phyloP scores from a whole-genome alignment of 2,797 vertebrate species.

The Schizopygopsis pylzovi region DNA sequence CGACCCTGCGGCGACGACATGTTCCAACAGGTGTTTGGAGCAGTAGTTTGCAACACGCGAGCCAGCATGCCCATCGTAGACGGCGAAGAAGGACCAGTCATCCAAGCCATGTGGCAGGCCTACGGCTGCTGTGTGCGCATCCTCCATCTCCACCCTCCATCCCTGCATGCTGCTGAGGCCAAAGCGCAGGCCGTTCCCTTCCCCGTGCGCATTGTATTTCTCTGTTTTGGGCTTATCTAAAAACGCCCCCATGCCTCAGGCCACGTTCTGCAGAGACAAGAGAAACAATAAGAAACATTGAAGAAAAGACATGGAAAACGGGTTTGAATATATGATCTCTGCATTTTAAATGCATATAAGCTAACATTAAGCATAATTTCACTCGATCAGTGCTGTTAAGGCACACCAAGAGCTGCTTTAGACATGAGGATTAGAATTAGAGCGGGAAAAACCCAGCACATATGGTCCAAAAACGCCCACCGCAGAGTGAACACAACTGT shows the following conservation, averaged over 20 bases:
- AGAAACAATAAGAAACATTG: slow-evolving; percentile 43
- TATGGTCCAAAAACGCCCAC: slow-evolving; percentile 34
- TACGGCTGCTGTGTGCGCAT: slow-evolving; percentile 94
- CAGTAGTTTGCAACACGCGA: slow-evolving; percentile 97
- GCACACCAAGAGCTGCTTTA: not conserved
- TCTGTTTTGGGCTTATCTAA: slow-evolving; percentile 99
- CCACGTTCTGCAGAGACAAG: slow-evolving; percentile 72
- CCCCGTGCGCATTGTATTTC: slow-evolving; percentile 93
- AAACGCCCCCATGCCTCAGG: slow-evolving; percentile 96
- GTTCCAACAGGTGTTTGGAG: slow-evolving; percentile 94
- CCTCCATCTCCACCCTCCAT: slow-evolving; percentile 99
- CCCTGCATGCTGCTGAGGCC: slow-evolving; percentile 99
- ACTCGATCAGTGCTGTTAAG: not conserved
- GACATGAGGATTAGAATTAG: slow-evolving; percentile 8
- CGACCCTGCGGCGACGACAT: slow-evolving; percentile 89
- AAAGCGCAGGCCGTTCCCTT: slow-evolving; percentile 92
- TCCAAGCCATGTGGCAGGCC: slow-evolving; percentile 92
- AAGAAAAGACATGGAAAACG: not conserved
- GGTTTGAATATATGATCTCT: not conserved
- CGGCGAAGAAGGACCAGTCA: slow-evolving; percentile 98
- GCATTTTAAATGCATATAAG: not conserved
- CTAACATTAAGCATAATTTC: not conserved
- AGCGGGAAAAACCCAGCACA: not conserved
- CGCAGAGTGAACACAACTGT: slow-evolving; percentile 39
- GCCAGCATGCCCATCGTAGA: slow-evolving; percentile 97